Base-by-base conservation (phyloP, 2,797 vertebrate genomes). In the Myotis pilosus region DNA sequence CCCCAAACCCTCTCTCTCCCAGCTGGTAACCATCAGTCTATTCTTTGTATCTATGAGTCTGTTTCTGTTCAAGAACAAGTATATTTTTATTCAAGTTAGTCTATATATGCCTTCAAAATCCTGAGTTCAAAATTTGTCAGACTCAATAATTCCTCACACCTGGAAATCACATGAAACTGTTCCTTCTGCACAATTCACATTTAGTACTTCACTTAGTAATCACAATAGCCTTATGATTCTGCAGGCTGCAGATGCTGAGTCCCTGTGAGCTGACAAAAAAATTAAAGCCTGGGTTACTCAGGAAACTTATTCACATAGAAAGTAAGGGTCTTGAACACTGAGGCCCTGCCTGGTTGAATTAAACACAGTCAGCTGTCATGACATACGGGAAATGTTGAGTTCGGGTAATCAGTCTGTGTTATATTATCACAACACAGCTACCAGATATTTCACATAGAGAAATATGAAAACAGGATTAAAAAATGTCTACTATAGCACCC, bases 71-170 rank as follows among this genome's bases (percentile, higher is more conserved):
- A 36, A 82, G 60, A 64, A 47, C 44, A 53, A 66, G 0, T 55
- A 9, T 57, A 55, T 92, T 95, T 95, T 66, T 25, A 93, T 62
- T 96, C 55, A 81, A 78, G 8, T 30, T 84, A 83, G 13, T 84
- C 7, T 82, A 72, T 57, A 25, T 8, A 75, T 22, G 9, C 4
- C 28, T 88, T 86, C 13, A 74, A 94, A 96, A 76, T 72, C 2
- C 6, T 55, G 49, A 87, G 3, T 62, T 62, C 49, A 91, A 69
- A 91, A 75, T 49, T 12, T 79, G 5, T 66, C 79, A 71, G 16
- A 89, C 7, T 64, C 25, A 72, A 12, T 94, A 36, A 79, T 33
- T 87, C 53, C 15, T 92, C 62, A 49, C 22, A 85, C 28, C 23
- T 94, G 44, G 92, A 57, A 51, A 88, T 53, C 30, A 17, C n/a